Percentiles rank a stretch among this genome's conserved stretches.
Evolutionary conservation across 2,888 invertebrate species (phyloP).

Genomic region (Drosophila multiciliata): DNA sequence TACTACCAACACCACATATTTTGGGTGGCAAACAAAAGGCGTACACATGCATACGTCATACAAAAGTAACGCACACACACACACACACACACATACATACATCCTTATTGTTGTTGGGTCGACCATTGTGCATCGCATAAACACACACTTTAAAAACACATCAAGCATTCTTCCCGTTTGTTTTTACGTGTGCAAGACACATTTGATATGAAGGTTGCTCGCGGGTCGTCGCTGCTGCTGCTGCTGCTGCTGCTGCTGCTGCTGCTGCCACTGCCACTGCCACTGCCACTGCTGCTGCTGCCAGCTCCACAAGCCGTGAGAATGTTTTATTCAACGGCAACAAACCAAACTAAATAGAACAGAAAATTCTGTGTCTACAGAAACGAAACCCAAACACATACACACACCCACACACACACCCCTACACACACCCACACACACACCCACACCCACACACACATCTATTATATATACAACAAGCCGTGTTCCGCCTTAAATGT

Average conservation of each 20-base stretch:
- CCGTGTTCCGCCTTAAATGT: constrained; percentile 44
- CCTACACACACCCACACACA: not conserved
- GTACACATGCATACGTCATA: constrained; percentile 66
- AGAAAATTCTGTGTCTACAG: constrained; percentile 73
- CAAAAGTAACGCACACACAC: constrained; percentile 22
- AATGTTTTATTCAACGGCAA: constrained; percentile 82
- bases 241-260: constrained; percentile 40
- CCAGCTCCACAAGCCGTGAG: constrained; percentile 76
- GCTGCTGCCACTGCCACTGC: constrained; percentile 5
- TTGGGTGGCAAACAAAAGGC: constrained; percentile 66
- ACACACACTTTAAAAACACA: constrained; percentile 81
- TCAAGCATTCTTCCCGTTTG: constrained; percentile 72
- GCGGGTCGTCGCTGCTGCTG: constrained; percentile 60
- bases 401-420: constrained; percentile 18
- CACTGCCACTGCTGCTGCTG: constrained; percentile 30
- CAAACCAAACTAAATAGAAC: constrained; percentile 81
- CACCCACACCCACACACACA: not conserved
- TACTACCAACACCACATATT: constrained; percentile 39
- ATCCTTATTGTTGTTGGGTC: constrained; percentile 14
- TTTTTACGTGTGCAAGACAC: constrained; percentile 66
- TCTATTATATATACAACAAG: constrained; percentile 27
- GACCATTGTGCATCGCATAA: constrained; percentile 75
- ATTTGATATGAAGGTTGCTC: constrained; percentile 76
- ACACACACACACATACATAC: constrained; percentile 22
- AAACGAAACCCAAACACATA: constrained; percentile 24